Percentiles rank a stretch among this genome's conserved stretches.
Conservation (phyloP, 2,888 invertebrate species). For the Megastigmus dorsalis region DNA sequence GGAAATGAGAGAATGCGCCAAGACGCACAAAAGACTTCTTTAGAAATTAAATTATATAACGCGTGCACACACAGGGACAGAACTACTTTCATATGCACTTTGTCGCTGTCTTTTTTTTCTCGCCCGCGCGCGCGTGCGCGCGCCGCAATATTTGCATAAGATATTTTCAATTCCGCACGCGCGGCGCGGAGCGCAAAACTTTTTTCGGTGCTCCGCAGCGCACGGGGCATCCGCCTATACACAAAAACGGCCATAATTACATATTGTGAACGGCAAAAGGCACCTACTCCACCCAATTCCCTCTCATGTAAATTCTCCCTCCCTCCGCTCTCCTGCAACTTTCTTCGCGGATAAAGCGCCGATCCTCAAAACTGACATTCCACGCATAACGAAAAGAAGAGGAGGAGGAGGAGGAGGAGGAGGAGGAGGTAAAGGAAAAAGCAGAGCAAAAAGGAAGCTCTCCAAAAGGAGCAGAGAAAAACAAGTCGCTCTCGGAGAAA, state of each 20-base stretch:
- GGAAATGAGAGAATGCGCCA: too few relatives aligned
- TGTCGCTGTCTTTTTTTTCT: neutral
- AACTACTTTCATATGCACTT: slow-evolving; percentile 1
- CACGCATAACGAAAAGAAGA: slow-evolving; percentile 36
- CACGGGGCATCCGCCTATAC: slow-evolving; percentile 14
- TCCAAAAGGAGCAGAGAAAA: neutral
- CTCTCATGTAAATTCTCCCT: slow-evolving; percentile 33
- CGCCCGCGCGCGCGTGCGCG: too few relatives aligned
- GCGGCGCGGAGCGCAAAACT: neutral
- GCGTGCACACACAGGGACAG: neutral
- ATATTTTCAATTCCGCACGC: slow-evolving; percentile 38
- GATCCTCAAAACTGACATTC: slow-evolving; percentile 47
- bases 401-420: neutral
- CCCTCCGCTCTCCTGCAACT: slow-evolving; percentile 12
- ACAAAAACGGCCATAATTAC: slow-evolving; percentile 42
- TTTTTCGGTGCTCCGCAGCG: too few relatives aligned
- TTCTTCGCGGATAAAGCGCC: slow-evolving; percentile 32
- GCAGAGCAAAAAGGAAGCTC: neutral
- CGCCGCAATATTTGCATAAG: slow-evolving; percentile 46
- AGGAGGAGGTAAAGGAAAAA: neutral
- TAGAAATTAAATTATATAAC: slow-evolving; percentile 15
- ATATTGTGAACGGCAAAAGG: slow-evolving; percentile 24
- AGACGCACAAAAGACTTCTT: neutral
- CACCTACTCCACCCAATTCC: neutral
- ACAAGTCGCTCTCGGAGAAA: slow-evolving; percentile 17